phyloP scores from a whole-genome alignment of 2,888 invertebrate species.

The Galerucella pusilla region DNA sequence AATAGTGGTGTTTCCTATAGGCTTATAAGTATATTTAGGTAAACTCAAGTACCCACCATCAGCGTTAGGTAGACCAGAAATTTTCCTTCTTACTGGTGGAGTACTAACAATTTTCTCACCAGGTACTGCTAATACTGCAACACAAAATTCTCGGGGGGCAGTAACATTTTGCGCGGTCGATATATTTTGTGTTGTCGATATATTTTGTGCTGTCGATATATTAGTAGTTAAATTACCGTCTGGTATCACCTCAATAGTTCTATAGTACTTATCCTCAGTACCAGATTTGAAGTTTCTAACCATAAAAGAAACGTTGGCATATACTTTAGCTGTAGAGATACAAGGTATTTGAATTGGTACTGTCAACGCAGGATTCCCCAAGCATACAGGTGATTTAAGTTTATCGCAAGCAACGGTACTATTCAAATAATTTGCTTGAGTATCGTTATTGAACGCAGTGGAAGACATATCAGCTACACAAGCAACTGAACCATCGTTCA shows the following conservation, averaged over 20 bases:
- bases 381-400: constrained; percentile 24
- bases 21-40: constrained; percentile 25
- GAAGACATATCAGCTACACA: constrained; percentile 30
- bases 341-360: constrained; percentile 29
- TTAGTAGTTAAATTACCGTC: not conserved
- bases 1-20: constrained; percentile 19
- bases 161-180: not conserved
- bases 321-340: constrained; percentile 30
- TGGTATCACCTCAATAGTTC: constrained; percentile 18
- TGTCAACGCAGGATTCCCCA: not conserved
- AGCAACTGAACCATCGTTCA: constrained; percentile 30
- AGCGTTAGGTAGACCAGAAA: constrained; percentile 7
- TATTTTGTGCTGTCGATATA: no score
- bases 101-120: constrained; percentile 18
- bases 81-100: constrained; percentile 13
- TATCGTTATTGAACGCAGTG: constrained; percentile 7
- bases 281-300: constrained; percentile 12
- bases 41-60: not conserved
- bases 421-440: constrained; percentile 19
- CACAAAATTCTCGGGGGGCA: constrained; percentile 29
- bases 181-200: not conserved
- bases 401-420: constrained; percentile 25
- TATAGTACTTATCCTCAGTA: constrained; percentile 20
- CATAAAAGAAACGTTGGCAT: constrained; percentile 25
- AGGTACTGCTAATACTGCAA: constrained; percentile 26